phyloP scores from a whole-genome alignment of 2,888 invertebrate genomes.

The Clanis bilineata region DNA sequence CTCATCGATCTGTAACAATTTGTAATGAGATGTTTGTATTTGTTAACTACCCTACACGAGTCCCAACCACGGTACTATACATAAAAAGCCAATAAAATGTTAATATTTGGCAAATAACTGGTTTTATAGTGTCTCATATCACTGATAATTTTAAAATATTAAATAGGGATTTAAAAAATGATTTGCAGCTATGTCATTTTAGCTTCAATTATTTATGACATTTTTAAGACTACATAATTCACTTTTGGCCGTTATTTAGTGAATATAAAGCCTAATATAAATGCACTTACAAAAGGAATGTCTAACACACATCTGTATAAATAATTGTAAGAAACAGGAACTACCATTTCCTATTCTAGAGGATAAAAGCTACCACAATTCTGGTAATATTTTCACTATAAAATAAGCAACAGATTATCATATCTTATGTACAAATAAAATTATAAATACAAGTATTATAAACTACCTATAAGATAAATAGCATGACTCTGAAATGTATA shows the following conservation, averaged over 20 bases:
- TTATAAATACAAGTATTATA: not conserved
- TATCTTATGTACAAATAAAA: not conserved
- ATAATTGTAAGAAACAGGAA: not conserved
- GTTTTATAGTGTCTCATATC: too few relatives aligned
- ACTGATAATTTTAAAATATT: not conserved
- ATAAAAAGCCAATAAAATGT: too few relatives aligned
- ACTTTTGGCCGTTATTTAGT: too few relatives aligned
- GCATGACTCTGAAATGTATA: not conserved
- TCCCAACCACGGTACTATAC: too few relatives aligned
- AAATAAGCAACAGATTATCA: not conserved
- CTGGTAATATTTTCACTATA: not conserved
- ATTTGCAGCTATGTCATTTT: not conserved
- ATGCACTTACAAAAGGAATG: not conserved
- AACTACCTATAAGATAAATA: not conserved
- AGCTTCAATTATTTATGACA: not conserved
- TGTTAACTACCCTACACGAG: too few relatives aligned
- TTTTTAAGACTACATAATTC: too few relatives aligned
- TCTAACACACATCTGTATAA: not conserved
- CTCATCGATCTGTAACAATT: too few relatives aligned
- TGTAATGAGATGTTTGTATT: too few relatives aligned
- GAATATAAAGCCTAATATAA: too few relatives aligned
- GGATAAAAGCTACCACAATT: not conserved
- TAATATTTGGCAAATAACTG: too few relatives aligned
- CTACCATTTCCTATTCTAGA: not conserved
- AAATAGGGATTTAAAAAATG: not conserved